phyloP scores from a whole-genome alignment of 2,113 vertebrate genomes.

The Pseudolaguvia tuberculata region DNA sequence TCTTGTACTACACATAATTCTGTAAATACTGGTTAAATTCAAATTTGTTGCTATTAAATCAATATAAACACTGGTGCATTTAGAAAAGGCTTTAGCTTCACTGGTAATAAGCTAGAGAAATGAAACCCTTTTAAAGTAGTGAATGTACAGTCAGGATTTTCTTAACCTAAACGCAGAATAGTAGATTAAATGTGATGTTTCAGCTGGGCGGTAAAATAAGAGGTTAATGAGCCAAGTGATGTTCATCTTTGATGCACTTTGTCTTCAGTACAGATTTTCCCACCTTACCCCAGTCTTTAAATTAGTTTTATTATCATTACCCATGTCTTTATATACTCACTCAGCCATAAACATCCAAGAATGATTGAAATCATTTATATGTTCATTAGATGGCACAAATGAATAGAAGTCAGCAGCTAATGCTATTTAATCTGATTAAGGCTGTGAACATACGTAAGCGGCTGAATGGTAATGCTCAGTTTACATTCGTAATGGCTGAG shows the following conservation, averaged over 20 bases:
- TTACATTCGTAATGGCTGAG: conserved; percentile 11
- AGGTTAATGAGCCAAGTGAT: conserved; percentile 28
- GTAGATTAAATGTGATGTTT: conserved; percentile 34
- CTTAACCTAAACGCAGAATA: conserved; percentile 25
- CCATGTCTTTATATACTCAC: background rate
- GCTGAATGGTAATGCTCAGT: background rate
- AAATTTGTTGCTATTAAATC: background rate
- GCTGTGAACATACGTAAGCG: background rate
- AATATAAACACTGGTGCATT: background rate
- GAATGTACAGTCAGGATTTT: conserved; percentile 8
- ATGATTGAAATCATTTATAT: background rate
- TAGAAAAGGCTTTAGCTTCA: background rate
- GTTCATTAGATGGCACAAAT: background rate
- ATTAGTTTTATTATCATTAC: conserved; percentile 11
- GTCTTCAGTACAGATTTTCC: conserved; percentile 24
- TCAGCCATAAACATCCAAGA: conserved; percentile 2
- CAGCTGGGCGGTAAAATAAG: background rate
- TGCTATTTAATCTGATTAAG: conserved; percentile 9
- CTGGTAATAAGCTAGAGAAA: background rate
- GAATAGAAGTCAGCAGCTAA: background rate
- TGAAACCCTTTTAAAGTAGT: conserved; percentile 5
- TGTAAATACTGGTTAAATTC: background rate
- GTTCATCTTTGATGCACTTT: conserved; percentile 18
- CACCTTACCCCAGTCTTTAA: background rate
- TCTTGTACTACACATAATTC: background rate